Base-by-base conservation (phyloP, 2,888 invertebrate genomes). In the Xestia ashworthii region DNA sequence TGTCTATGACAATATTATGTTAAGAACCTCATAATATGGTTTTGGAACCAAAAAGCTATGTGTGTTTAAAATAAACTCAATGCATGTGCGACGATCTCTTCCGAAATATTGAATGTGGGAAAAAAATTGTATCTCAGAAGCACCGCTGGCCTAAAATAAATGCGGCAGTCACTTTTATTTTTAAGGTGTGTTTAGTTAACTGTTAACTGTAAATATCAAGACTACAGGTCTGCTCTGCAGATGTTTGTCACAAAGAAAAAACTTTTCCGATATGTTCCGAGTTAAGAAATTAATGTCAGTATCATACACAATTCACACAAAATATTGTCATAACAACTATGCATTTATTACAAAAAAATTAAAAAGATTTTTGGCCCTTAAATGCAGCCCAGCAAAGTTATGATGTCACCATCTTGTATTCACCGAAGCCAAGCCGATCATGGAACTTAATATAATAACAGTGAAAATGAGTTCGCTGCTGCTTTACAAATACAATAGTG, bases 391-490 rank as follows among this genome's bases (percentile, higher is more conserved):
- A 73, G 76, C 73, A 62, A 65, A 62, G 44, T 53, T 65, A 82
- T 88, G 87, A 82, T 79, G 80, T 78, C 88, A 82, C 72, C 68
- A 72, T 62, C 38, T 64, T 70, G 44, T n/a, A 50, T 44, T 50
- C n/a, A 78, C 60, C 62, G 46, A 76, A 62, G 65, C 66, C 14
- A 22, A 50, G 14, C 53, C 67, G 55, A 75, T 71, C 70, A 75
- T 82, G 14, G 50, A 65, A 65, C 44, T 71, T 16, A 74, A 71
- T 46, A 32, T 53, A 58, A 65, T 46, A 53, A 22, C 41, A 66
- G 46, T 69, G 65, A 68, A 76, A 76, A 72, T 74, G 41, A 71
- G 70, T 76, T 78, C 69, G 80, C 80, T 84, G 9, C 69, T 73
- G 81, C 78, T 80, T 80, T 70, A 76, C 68, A 79, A 75, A 83